A percentile compares a stretch with the other conserved stretches of the same genome.
These are phyloP conservation scores for Spea hammondii DNA, from an alignment of 2,797 vertebrate species.

Conservation along the genomic window DNA sequence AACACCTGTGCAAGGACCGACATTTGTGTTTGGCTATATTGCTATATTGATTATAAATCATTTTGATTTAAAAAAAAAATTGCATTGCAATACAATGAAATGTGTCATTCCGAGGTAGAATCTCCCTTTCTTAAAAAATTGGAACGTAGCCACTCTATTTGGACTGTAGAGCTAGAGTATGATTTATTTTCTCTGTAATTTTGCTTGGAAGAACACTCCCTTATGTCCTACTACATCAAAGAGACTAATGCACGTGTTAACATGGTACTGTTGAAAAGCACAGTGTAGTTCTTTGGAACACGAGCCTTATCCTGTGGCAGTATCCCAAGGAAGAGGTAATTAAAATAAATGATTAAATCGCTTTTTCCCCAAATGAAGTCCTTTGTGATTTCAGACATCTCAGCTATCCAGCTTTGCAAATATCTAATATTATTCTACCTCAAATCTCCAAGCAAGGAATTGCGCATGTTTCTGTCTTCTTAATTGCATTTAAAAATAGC, in stretches of 20 bases:
- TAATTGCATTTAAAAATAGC: conserved; percentile 39
- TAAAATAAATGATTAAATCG: conserved; percentile 50
- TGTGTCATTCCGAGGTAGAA: conserved; percentile 5
- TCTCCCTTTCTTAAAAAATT: neutral
- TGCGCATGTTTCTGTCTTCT: conserved; percentile 23
- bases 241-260: conserved; percentile 21
- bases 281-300: conserved; percentile 36
- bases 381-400: conserved; percentile 43
- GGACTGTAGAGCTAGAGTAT: conserved; percentile 26
- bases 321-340: conserved; percentile 44
- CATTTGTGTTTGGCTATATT: neutral
- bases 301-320: conserved; percentile 41
- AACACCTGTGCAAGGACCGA: neutral
- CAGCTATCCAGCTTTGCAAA: conserved; percentile 21
- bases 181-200: conserved; percentile 40
- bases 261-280: conserved; percentile 36
- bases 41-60: neutral
- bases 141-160: conserved; percentile 17
- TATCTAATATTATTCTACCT: conserved; percentile 35
- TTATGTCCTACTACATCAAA: conserved; percentile 45
- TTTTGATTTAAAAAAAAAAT: no score
- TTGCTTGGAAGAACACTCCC: conserved; percentile 30
- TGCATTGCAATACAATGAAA: conserved; percentile 31
- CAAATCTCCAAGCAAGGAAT: conserved; percentile 21
- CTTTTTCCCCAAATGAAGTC: conserved; percentile 43